phyloP scores from a whole-genome alignment of 2,113 vertebrate genomes.

The Lynx canadensis region DNA sequence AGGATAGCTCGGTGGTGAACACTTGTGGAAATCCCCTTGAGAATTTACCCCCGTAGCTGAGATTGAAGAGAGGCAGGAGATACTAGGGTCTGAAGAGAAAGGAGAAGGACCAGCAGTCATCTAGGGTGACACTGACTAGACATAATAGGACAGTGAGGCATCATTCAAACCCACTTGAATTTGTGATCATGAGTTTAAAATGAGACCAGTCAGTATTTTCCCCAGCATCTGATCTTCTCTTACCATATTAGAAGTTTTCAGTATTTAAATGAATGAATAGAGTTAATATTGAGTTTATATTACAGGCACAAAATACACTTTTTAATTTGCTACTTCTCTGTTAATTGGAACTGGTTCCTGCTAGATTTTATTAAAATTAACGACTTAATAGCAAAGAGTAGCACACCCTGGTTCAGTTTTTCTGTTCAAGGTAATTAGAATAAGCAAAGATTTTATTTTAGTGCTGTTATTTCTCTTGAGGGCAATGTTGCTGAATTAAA shows the following conservation, averaged over 20 bases:
- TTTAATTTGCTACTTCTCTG: not conserved
- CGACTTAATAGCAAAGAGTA: not conserved
- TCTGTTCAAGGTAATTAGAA: not conserved
- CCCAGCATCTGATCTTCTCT: not conserved
- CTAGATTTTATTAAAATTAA: not conserved
- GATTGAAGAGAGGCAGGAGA: not conserved
- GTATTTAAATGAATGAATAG: not conserved
- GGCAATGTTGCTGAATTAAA: not conserved
- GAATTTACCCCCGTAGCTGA: not conserved
- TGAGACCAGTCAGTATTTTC: not conserved
- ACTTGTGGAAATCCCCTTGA: not conserved
- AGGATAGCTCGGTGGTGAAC: not conserved
- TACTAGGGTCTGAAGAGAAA: not conserved
- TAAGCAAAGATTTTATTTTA: not conserved
- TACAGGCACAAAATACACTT: not conserved
- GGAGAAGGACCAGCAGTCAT: not conserved
- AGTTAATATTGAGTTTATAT: not conserved
- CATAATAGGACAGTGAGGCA: not conserved
- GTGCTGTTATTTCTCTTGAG: conserved; percentile 30
- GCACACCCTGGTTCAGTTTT: not conserved
- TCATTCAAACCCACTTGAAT: not conserved
- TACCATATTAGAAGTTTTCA: not conserved
- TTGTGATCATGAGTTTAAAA: not conserved
- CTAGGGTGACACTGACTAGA: not conserved
- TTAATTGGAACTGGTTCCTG: not conserved